Conservation (phyloP, 2,888 invertebrate species). For the Ceriagrion tenellum region DNA sequence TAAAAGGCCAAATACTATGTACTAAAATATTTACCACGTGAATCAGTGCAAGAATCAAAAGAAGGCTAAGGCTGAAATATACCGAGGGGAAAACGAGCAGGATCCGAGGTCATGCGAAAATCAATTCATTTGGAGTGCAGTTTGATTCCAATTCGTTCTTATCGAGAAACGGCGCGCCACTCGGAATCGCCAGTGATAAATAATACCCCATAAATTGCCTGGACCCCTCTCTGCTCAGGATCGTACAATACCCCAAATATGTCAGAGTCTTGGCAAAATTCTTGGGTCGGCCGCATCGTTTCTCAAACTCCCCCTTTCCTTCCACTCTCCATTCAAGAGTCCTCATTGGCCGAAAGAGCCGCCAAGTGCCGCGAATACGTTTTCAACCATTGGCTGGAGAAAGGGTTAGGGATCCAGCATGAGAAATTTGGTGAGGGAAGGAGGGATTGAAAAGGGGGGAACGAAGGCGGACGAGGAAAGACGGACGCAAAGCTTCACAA, state of each 20-base stretch:
- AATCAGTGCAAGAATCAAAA: too few species aligned
- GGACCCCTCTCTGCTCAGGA: constrained; percentile 29
- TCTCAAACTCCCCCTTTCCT: constrained; percentile 43
- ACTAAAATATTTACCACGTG: too few species aligned
- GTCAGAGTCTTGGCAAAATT: constrained; percentile 60
- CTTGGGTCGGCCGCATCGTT: constrained; percentile 64
- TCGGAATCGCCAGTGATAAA: constrained; percentile 4
- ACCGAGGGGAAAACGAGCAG: too few species aligned
- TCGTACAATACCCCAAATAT: constrained; percentile 62
- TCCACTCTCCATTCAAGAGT: constrained; percentile 57
- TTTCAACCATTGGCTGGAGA: constrained; percentile 45
- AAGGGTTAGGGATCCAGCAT: not conserved
- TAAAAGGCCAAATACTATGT: too few species aligned
- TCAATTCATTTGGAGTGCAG: not conserved
- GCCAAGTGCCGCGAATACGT: constrained; percentile 57
- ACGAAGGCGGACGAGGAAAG: not conserved
- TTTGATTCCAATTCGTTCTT: constrained; percentile 48
- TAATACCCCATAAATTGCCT: constrained; percentile 8
- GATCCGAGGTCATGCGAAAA: not conserved
- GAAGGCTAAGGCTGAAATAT: too few species aligned
- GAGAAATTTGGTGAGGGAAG: not conserved
- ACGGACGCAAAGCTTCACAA: constrained; percentile 19
- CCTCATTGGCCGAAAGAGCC: constrained; percentile 64
- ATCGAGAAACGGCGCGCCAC: not conserved
- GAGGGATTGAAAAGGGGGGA: not conserved